phyloP scores from a whole-genome alignment of 1,140 invertebrate genomes.

The Pseudomyrmex pallidus region DNA sequence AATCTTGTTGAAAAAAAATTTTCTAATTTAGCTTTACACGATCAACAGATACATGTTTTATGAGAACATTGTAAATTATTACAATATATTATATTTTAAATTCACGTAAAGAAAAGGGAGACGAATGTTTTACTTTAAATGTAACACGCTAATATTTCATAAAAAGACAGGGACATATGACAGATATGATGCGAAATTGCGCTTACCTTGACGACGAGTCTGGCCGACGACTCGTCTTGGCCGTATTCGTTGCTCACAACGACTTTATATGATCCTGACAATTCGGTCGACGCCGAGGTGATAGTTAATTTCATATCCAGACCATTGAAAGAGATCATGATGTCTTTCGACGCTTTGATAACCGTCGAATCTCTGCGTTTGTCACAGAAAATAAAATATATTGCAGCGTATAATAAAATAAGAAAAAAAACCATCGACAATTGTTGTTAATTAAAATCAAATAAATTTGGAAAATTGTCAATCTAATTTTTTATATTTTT shows the following conservation, averaged over 20 bases:
- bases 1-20: neutral
- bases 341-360: constrained; percentile 89
- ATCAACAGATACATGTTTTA: constrained; percentile 5
- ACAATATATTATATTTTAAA: constrained; percentile 3
- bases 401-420: neutral
- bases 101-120: neutral
- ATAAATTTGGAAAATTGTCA: neutral
- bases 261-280: constrained; percentile 91
- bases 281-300: constrained; percentile 88
- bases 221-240: constrained; percentile 92
- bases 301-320: constrained; percentile 91
- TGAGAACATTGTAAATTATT: neutral
- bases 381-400: neutral
- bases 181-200: constrained; percentile 1
- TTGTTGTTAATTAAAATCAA: neutral
- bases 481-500: neutral
- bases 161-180: neutral
- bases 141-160: neutral
- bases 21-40: neutral
- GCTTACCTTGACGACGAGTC: constrained; percentile 88
- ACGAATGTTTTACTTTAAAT: neutral
- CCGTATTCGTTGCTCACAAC: constrained; percentile 93
- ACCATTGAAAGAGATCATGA: constrained; percentile 93
- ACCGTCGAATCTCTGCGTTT: constrained; percentile 88
- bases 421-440: neutral